Conservation (phyloP, 2,888 invertebrate species). For the Nephrotoma guestfalica region DNA sequence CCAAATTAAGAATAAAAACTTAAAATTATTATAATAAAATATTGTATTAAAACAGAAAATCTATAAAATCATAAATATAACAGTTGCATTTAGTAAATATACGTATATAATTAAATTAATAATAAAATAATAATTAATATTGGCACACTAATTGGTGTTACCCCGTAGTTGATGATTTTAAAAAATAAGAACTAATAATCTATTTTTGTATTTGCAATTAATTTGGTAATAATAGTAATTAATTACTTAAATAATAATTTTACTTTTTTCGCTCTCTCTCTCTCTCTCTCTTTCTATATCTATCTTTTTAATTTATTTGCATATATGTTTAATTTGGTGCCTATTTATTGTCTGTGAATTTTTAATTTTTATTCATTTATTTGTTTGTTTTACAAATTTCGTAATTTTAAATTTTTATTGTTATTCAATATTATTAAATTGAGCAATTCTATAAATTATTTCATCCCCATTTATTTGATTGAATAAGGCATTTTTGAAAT, state of each 20-base stretch:
- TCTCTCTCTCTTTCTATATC: too few relatives aligned
- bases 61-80: neutral
- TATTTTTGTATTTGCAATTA: neutral
- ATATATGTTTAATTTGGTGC: neutral
- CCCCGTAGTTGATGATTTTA: neutral
- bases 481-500: neutral
- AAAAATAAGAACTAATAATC: neutral
- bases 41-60: neutral
- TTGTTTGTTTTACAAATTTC: neutral
- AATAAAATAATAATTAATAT: neutral
- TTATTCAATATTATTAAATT: neutral
- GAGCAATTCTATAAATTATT: neutral
- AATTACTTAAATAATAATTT: neutral
- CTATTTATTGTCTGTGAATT: neutral
- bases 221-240: neutral
- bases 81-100: neutral
- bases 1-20: neutral
- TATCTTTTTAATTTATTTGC: neutral
- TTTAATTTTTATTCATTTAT: neutral
- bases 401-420: neutral
- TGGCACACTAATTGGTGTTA: neutral
- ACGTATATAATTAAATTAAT: neutral
- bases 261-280: neutral
- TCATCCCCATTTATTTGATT: too few relatives aligned
- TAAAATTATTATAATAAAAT: neutral